A percentile compares a stretch with the other conserved stretches of the same genome.
phyloP scores from a whole-genome alignment of 2,797 vertebrate genomes.

The Typhlichthys eigenmanni region DNA sequence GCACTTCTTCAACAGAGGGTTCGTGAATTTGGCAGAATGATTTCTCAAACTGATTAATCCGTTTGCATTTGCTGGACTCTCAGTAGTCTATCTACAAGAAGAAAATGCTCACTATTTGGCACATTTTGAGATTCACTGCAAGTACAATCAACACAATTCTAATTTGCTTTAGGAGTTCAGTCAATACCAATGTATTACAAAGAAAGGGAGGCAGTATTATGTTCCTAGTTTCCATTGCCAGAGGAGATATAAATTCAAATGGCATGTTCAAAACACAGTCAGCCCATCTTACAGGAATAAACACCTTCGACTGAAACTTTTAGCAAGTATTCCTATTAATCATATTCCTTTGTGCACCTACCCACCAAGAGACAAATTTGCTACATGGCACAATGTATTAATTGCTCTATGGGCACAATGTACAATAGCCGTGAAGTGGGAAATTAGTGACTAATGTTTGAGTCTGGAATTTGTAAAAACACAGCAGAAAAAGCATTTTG shows the following conservation, averaged over 20 bases:
- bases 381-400: too few species aligned
- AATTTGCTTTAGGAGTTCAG: conserved; percentile 29
- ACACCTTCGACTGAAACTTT: too few species aligned
- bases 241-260: neutral
- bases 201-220: neutral
- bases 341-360: too few species aligned
- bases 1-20: conserved; percentile 5
- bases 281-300: too few species aligned
- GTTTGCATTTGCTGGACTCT: conserved; percentile 10
- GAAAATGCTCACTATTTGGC: conserved; percentile 13
- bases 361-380: too few species aligned
- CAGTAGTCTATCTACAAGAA: conserved; percentile 7
- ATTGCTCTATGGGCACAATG: too few species aligned
- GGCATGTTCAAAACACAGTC: too few species aligned
- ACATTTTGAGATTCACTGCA: conserved; percentile 2
- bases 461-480: too few species aligned
- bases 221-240: conserved; percentile 2
- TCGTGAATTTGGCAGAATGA: conserved; percentile 2
- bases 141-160: conserved; percentile 26
- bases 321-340: too few species aligned
- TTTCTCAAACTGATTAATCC: conserved; percentile 28
- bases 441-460: too few species aligned
- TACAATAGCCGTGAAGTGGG: too few species aligned
- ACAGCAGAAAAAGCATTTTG: too few species aligned
- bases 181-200: conserved; percentile 31